These are phyloP conservation scores for Trissolcus basalis DNA, from an alignment of 1,140 invertebrate species.

Conservation along the genomic window DNA sequence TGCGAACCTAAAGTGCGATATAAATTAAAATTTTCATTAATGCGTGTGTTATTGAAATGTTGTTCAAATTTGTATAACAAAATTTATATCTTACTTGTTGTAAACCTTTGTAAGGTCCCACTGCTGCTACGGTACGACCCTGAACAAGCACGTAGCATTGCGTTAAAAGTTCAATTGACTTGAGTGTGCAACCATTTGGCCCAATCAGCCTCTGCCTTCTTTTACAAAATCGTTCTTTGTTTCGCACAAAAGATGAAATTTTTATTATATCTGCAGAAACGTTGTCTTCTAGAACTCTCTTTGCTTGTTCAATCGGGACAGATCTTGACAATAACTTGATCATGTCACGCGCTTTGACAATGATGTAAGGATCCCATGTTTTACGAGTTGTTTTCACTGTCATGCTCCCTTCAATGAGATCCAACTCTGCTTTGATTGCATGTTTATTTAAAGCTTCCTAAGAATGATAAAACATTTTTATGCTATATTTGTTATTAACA, in stretches of 20 bases:
- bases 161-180: constrained; percentile 98
- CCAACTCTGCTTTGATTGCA: constrained; percentile 92
- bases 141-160: constrained; percentile 98
- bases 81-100: constrained; percentile 82
- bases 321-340: constrained; percentile 96
- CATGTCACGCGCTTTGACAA: constrained; percentile 97
- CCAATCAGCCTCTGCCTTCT: constrained; percentile 96
- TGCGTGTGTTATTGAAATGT: too few relatives aligned
- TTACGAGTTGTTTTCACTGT: constrained; percentile 96
- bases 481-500: neutral
- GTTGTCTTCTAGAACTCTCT: constrained; percentile 91
- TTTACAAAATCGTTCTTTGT: constrained; percentile 97
- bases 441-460: constrained; percentile 83
- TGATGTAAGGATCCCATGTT: constrained; percentile 99
- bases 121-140: constrained; percentile 97
- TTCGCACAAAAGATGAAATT: constrained; percentile 92
- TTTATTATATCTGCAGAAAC: constrained; percentile 97
- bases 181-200: constrained; percentile 96
- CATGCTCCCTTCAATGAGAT: constrained; percentile 97
- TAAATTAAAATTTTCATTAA: constrained; percentile 1
- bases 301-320: constrained; percentile 97
- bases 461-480: neutral
- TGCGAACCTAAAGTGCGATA: constrained; percentile 84
- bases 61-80: too few relatives aligned
- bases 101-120: constrained; percentile 96